These are phyloP conservation scores for Gymnobelideus leadbeateri DNA, from an alignment of 2,113 vertebrate species.

Conservation along the genomic window DNA sequence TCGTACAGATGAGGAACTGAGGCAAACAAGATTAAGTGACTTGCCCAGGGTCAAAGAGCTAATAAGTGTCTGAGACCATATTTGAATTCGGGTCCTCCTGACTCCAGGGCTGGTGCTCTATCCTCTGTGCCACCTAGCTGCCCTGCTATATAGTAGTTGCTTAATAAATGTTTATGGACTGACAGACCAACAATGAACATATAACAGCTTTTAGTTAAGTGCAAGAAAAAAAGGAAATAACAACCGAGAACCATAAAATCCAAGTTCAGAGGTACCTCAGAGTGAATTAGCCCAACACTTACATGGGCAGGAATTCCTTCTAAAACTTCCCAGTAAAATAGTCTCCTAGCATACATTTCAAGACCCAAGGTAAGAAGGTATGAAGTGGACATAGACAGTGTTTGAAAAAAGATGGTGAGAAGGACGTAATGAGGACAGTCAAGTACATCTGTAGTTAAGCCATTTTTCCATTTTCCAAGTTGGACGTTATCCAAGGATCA, in stretches of 20 bases:
- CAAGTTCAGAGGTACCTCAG: neutral
- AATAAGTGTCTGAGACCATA: too few species aligned
- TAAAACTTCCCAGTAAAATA: neutral
- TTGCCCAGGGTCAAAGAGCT: neutral
- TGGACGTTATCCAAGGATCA: slow-evolving; percentile 5
- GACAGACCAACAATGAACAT: neutral
- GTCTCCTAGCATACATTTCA: neutral
- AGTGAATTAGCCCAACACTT: neutral
- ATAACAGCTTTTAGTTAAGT: neutral
- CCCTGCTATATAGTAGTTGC: neutral
- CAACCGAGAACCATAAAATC: neutral
- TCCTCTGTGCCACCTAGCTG: neutral
- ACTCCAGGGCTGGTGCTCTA: neutral
- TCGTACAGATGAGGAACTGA: neutral
- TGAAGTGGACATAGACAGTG: neutral
- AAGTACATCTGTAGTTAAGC: slow-evolving; percentile 13
- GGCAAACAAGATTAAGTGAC: neutral
- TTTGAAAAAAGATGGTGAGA: neutral
- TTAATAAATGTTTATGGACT: neutral
- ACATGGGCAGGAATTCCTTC: neutral
- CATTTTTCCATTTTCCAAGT: slow-evolving; percentile 14
- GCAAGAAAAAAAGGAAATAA: neutral
- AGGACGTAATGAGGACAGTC: neutral
- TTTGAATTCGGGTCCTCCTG: neutral
- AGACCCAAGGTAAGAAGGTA: neutral